Conservation (phyloP, 2,797 vertebrate genomes). For the Fundulus diaphanus region DNA sequence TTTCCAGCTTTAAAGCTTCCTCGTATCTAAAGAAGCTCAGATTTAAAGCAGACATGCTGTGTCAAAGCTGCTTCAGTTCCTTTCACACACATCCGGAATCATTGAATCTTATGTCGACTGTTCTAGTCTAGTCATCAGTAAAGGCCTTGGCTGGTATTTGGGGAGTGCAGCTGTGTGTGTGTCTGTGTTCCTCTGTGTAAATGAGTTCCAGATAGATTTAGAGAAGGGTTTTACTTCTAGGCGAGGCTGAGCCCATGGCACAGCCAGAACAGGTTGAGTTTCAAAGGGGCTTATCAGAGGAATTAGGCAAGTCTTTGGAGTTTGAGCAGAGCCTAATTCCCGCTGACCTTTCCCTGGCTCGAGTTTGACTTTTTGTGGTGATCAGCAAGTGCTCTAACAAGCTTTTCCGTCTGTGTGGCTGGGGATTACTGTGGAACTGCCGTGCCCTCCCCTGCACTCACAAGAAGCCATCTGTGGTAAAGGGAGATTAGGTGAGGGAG, state of each 20-base stretch:
- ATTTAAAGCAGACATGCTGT: conserved; percentile 62
- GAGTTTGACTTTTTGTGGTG: conserved; percentile 85
- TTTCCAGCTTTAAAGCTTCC: conserved; percentile 72
- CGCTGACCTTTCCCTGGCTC: conserved; percentile 84
- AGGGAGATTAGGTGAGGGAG: conserved; percentile 63
- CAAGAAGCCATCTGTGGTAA: conserved; percentile 78
- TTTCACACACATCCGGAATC: conserved; percentile 76
- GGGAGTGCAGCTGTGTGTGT: conserved; percentile 58
- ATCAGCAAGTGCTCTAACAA: conserved; percentile 86
- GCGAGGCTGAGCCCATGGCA: conserved; percentile 76
- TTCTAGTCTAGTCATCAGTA: conserved; percentile 76
- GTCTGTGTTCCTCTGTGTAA: conserved; percentile 73
- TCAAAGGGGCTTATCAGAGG: conserved; percentile 82
- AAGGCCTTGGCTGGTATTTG: conserved; percentile 65
- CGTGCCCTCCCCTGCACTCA: conserved; percentile 77
- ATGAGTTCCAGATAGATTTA: conserved; percentile 82
- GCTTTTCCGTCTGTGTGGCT: conserved; percentile 84
- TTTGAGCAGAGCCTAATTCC: conserved; percentile 82
- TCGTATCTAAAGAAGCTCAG: conserved; percentile 68
- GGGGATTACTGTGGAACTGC: conserved; percentile 80
- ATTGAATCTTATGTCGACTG: conserved; percentile 78
- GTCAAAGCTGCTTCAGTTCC: conserved; percentile 60
- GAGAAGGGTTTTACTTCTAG: conserved; percentile 75
- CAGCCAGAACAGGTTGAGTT: conserved; percentile 80
- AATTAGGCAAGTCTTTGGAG: conserved; percentile 83